A percentile compares a stretch with the other conserved stretches of the same genome.
phyloP scores from a whole-genome alignment of 2,888 invertebrate species.

The Trachelus iudaicus region DNA sequence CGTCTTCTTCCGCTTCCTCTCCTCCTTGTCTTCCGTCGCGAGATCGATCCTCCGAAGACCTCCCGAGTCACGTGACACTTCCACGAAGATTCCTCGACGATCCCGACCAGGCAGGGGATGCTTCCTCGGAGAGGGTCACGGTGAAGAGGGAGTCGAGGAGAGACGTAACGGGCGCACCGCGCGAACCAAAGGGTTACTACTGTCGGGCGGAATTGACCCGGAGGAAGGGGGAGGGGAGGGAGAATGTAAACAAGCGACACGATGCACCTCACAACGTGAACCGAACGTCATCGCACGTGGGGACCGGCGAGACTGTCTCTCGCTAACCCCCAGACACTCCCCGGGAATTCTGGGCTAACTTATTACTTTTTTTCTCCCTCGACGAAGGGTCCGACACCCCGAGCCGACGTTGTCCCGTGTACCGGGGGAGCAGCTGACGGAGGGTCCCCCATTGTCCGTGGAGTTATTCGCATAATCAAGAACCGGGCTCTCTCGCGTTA shows the following conservation, averaged over 20 bases:
- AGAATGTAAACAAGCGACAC: conserved; percentile 31
- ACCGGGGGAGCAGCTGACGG: conserved; percentile 57
- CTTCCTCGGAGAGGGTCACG: conserved; percentile 9
- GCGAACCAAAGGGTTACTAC: not conserved
- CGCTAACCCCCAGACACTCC: not conserved
- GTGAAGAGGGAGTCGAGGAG: conserved; percentile 5
- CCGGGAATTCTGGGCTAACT: conserved; percentile 50
- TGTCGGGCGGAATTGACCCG: not conserved
- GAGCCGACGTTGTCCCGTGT: conserved; percentile 50
- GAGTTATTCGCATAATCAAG: conserved; percentile 59
- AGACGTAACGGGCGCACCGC: not conserved
- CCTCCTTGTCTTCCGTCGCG: not conserved
- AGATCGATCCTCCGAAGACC: not conserved
- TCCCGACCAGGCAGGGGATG: not conserved
- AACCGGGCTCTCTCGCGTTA: conserved; percentile 40
- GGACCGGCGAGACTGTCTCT: not conserved
- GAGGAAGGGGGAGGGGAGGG: not conserved
- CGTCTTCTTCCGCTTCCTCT: conserved; percentile 12
- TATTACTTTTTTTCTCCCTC: conserved; percentile 59
- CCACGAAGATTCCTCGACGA: not conserved
- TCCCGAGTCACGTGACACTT: not conserved
- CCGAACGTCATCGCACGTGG: conserved; percentile 27
- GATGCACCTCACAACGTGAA: conserved; percentile 40
- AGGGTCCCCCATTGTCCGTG: conserved; percentile 53
- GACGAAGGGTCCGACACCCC: conserved; percentile 55